Evolutionary conservation across 1,140 invertebrate genomes (phyloP).

Genomic region (Caerostris extrusa): DNA sequence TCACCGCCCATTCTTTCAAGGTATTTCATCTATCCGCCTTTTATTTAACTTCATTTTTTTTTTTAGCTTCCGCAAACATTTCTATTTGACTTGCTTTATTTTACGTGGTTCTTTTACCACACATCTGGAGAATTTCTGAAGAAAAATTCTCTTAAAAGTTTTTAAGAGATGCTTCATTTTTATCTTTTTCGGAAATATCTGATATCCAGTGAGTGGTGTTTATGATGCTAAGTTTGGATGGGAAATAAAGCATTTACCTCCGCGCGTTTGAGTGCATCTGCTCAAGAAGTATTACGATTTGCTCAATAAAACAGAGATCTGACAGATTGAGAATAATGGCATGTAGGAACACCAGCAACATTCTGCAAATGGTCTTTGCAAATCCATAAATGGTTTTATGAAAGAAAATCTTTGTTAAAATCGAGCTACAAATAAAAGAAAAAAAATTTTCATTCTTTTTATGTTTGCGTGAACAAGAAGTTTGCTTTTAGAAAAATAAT

Average conservation of each 20-base stretch:
- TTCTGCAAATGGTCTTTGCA: background rate
- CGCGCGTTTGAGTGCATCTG: background rate
- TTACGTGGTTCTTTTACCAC: background rate
- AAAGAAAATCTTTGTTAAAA: background rate
- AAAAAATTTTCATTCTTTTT: background rate
- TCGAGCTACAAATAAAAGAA: background rate
- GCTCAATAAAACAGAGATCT: background rate
- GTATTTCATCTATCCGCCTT: background rate
- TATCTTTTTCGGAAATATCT: background rate
- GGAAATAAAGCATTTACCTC: too few species aligned
- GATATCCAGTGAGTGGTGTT: conserved; percentile 5
- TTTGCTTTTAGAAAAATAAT: background rate
- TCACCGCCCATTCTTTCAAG: conserved; percentile 8
- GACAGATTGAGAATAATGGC: background rate
- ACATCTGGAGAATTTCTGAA: conserved; percentile 33
- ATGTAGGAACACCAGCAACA: background rate
- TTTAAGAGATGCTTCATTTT: conserved; percentile 15
- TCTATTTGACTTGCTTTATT: background rate
- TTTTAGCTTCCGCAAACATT: background rate
- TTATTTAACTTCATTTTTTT: conserved; percentile 9
- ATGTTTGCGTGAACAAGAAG: background rate
- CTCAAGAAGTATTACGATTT: background rate
- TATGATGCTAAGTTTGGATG: background rate
- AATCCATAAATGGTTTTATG: conserved; percentile 24
- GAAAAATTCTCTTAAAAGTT: conserved; percentile 21